Conservation (phyloP, 2,797 vertebrate species). For the Macrochelys suwanniensis region DNA sequence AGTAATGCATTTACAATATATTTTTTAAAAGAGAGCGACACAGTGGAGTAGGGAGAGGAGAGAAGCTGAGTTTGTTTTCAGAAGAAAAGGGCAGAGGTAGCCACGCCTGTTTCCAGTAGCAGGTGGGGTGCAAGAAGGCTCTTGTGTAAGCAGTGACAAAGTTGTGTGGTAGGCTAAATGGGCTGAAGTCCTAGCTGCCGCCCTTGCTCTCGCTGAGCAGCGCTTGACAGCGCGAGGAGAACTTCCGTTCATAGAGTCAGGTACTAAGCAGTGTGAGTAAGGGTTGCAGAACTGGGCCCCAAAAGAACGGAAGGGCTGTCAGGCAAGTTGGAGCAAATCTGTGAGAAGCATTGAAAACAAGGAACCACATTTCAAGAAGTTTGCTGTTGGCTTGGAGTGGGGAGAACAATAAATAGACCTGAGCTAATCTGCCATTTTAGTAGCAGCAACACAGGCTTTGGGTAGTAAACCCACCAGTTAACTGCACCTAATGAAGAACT, state of each 20-base stretch:
- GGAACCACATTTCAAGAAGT: background rate
- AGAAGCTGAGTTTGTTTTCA: rapidly evolving
- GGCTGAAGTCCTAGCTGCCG: background rate
- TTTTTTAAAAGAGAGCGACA: background rate
- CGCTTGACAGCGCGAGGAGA: rapidly evolving
- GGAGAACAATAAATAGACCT: background rate
- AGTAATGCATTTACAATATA: background rate
- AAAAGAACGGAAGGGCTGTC: background rate
- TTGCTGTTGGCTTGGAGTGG: background rate
- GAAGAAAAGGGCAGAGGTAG: background rate
- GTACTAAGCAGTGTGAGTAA: background rate
- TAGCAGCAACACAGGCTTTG: background rate
- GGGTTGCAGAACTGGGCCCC: background rate
- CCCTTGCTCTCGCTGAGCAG: rapidly evolving
- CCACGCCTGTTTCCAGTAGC: background rate
- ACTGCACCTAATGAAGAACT: background rate
- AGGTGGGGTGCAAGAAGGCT: background rate
- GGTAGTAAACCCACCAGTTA: background rate
- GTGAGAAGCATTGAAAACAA: background rate
- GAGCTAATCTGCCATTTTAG: background rate
- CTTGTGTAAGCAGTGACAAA: background rate
- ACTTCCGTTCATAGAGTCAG: rapidly evolving
- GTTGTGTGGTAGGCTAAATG: background rate
- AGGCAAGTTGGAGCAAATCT: background rate
- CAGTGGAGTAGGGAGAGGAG: background rate